Evolutionary conservation across 2,113 vertebrate species (phyloP), one percentile per base, ranked within the genome.

Genomic region (Rhea americana): DNA sequence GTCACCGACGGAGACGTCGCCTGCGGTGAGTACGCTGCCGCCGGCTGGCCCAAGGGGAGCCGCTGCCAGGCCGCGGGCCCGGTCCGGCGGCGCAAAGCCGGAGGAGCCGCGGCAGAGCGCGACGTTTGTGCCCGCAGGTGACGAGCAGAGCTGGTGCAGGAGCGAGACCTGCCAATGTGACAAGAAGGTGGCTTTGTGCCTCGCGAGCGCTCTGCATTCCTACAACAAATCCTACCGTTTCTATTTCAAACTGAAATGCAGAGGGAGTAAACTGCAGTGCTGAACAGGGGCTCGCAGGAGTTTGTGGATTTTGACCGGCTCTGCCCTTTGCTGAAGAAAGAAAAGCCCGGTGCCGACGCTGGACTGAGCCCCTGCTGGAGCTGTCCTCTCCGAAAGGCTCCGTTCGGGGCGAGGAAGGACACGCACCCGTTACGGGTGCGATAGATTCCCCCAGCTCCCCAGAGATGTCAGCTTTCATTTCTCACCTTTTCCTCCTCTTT

Each of bases 211-310:
- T 84, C 86, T 97, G 94, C 37, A 6, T 4, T 97, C 97, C 92
- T 98, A 97, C 13, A 93, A 96, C 61, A 53, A 21, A 0, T 96
- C 89, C 93, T 96, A 96, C 93, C 90, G 78, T 92, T 97, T 97
- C 96, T 94, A 87, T 47, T 86, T 83, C 87, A 95, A 80, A 76
- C 75, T 85, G 92, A 85, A 67, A 8, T 97, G 97, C 28, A 73
- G 58, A 58, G 70, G 82, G 7, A 72, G 1, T 10, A 87, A 87
- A 11, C 91, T 84, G 7, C 84, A 79, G 68, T 97, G 97, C 93
- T 97, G 96, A 95, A 17, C 30, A n/a, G 21, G 43, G 6, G 26
- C n/a, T n/a, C 55, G 8, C 7, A 2, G 16, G 0, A 4, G 43
- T 7, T 4, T 45, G 21, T 19, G 7, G n/a, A 7, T 73, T 51